Evolutionary conservation across 2,888 invertebrate species (phyloP).

Genomic region (Sycophila texana): DNA sequence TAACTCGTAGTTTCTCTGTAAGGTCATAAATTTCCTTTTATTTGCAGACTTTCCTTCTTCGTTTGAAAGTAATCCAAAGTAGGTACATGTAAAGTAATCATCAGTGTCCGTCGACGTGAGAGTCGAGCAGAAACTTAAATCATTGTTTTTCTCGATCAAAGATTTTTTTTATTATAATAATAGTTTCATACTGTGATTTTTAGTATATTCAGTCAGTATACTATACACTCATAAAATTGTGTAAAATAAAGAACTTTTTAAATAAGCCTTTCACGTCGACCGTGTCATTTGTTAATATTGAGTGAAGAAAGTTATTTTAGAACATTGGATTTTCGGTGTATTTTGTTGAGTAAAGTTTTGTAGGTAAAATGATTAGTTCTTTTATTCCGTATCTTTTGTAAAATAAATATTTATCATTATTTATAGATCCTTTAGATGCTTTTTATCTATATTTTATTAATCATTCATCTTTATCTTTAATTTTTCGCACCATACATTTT

Average conservation of each 20-base stretch:
- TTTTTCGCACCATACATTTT: constrained; percentile 1
- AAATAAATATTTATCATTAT: constrained; percentile 47
- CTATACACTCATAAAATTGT: too few species aligned
- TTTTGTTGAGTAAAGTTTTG: constrained; percentile 36
- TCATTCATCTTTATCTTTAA: constrained; percentile 15
- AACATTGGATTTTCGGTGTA: constrained; percentile 41
- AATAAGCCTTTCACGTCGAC: constrained; percentile 48
- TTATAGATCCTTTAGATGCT: constrained; percentile 31
- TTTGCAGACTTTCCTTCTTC: constrained; percentile 55
- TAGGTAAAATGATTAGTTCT: constrained; percentile 35
- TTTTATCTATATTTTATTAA: constrained; percentile 44
- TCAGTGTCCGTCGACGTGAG: constrained; percentile 47
- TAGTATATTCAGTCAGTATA: neutral
- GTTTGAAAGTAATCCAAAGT: constrained; percentile 56
- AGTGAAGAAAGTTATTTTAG: constrained; percentile 40
- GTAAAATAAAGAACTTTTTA: neutral
- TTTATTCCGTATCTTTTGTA: constrained; percentile 39
- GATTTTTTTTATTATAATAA: neutral
- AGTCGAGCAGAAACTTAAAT: constrained; percentile 15
- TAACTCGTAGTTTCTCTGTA: constrained; percentile 53
- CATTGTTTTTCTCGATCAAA: neutral
- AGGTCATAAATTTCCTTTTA: constrained; percentile 55
- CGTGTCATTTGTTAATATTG: constrained; percentile 32
- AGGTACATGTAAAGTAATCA: constrained; percentile 54
- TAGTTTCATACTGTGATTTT: neutral